Conservation (phyloP, 2,888 invertebrate species). For the Chelonus formosanus region DNA sequence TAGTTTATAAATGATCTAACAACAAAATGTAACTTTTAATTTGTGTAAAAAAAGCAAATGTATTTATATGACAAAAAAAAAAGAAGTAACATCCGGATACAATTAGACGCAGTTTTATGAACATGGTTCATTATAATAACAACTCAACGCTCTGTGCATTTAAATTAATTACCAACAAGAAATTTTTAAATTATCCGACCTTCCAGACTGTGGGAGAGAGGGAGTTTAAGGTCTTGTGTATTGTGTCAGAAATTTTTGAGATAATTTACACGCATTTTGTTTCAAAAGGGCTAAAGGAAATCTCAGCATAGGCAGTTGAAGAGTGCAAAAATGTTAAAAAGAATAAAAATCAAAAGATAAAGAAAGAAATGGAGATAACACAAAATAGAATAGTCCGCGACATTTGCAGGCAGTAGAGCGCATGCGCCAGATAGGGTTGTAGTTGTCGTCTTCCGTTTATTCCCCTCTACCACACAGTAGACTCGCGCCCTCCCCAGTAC, state of each 20-base stretch:
- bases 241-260: not conserved
- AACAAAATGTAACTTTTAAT: no score
- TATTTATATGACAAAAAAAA: no score
- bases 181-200: not conserved
- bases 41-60: constrained; percentile 1
- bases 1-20: no score
- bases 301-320: no score
- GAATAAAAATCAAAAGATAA: no score
- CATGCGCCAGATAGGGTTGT: constrained; percentile 57
- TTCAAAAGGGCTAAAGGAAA: no score
- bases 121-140: constrained; percentile 24
- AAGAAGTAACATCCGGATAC: not conserved
- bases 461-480: constrained; percentile 37
- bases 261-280: no score
- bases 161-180: constrained; percentile 21
- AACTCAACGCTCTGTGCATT: not conserved
- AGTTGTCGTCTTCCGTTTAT: constrained; percentile 52
- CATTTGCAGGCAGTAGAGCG: constrained; percentile 37
- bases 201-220: no score
- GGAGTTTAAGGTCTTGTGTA: not conserved
- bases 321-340: no score
- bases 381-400: constrained; percentile 23
- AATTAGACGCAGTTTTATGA: constrained; percentile 23
- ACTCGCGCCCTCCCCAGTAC: constrained; percentile 42
- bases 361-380: not conserved